Base-by-base conservation (phyloP, 2,888 invertebrate species). In the Dermolepida albohirtum region DNA sequence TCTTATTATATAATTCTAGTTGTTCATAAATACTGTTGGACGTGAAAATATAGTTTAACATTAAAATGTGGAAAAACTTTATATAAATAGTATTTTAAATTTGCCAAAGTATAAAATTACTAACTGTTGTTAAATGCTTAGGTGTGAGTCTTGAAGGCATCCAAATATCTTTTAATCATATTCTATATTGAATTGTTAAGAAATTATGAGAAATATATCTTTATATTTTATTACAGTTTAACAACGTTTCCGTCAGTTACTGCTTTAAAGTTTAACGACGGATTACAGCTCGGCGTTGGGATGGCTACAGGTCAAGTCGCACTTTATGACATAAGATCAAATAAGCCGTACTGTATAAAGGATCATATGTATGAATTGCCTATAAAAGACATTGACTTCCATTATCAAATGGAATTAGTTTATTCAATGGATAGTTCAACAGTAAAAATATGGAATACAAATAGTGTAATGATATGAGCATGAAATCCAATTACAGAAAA, bases 331-430 rank as follows among this genome's bases (percentile, higher is more conserved):
- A 90, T 99, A 71, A 89, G 99, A 72, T 93, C 97, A 5, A 91
- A 90, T 74, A 94, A 93, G 78, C 98, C 99, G 0, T 86, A 94
- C 50, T 83, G 93, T 49, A 87, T 96, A 0, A 98, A 98, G 82
- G 98, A 99, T 84, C 98, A 99, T 79, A 92, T 95, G 87, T 96
- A 97, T 81, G 94, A 93, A 69, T 85, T 94, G 55, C 96, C 98
- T 0, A 97, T 99, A 62, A 95, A 92, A 80, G 89, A 90, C 78
- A 85, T 99, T 64, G 92, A 92, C 49, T 99, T 96, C 80, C 95
- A 96, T 79, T 86, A 88, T 71, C 86, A 86, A 75, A 89, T 92
- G 84, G 91, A 95, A 78, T 87, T 94, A 71, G 91, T 97, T 39
- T 91, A 95, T 76, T 95, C 96, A 0, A 89, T 97, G 91, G 97